Conservation (phyloP, 1,140 invertebrate genomes). For the Drosophila ironensis region DNA sequence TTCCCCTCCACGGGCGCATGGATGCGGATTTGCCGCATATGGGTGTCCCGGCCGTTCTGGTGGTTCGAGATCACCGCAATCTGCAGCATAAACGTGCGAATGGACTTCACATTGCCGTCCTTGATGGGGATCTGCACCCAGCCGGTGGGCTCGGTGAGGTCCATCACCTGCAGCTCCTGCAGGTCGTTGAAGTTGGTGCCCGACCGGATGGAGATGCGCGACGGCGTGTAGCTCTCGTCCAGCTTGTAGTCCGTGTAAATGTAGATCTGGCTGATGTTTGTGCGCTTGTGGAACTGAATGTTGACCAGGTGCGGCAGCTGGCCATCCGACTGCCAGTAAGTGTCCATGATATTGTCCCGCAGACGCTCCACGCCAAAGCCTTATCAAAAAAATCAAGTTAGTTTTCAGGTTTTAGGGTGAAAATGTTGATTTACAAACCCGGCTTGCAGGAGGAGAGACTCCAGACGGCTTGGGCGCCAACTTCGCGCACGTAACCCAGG, state of each 20-base stretch:
- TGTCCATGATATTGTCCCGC: conserved; percentile 96
- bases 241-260: conserved; percentile 99
- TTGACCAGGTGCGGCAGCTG: conserved; percentile 98
- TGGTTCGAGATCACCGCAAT: conserved; percentile 99
- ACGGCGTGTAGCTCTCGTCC: conserved; percentile 99
- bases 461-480: conserved; percentile 98
- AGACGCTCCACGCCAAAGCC: conserved; percentile 99
- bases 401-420: background rate
- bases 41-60: conserved; percentile 98
- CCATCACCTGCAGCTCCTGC: conserved; percentile 97
- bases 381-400: conserved; percentile 65
- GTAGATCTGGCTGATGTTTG: conserved; percentile 96
- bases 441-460: conserved; percentile 99
- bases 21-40: conserved; percentile 98
- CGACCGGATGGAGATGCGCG: conserved; percentile 95
- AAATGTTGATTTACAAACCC: conserved; percentile 86
- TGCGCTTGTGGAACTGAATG: conserved; percentile 98
- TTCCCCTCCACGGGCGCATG: conserved; percentile 94
- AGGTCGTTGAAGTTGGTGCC: conserved; percentile 99
- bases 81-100: conserved; percentile 98
- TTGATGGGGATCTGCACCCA: conserved; percentile 97
- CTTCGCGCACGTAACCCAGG: conserved; percentile 92
- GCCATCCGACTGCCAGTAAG: conserved; percentile 99
- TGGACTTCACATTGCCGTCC: conserved; percentile 92
- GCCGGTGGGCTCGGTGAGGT: conserved; percentile 95